These are phyloP conservation scores for Amaurobius ferox DNA, from an alignment of 2,888 invertebrate species.

Conservation along the genomic window DNA sequence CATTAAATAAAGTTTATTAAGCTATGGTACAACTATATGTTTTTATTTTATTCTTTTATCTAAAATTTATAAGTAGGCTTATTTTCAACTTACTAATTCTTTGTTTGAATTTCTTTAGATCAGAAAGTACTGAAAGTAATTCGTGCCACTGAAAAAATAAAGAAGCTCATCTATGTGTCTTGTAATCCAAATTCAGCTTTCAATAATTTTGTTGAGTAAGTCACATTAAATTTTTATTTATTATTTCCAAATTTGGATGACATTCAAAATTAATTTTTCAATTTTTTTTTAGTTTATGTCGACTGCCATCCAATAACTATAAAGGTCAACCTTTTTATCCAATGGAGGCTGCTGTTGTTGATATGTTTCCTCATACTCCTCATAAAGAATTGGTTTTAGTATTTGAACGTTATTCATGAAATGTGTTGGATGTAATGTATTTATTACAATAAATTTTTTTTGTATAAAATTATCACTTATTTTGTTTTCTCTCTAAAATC, in stretches of 20 bases:
- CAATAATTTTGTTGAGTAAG: slow-evolving; percentile 87
- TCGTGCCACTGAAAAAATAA: slow-evolving; percentile 80
- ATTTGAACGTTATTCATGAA: slow-evolving; percentile 82
- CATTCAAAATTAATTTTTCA: neutral
- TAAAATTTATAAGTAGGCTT: no score
- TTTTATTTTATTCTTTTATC: no score
- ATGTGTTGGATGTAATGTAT: neutral
- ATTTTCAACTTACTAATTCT: no score
- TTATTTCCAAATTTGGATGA: slow-evolving; percentile 11
- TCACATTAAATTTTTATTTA: slow-evolving; percentile 24
- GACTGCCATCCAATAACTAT: slow-evolving; percentile 89
- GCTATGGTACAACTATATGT: no score
- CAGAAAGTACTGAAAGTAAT: slow-evolving; percentile 71
- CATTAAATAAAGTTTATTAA: no score
- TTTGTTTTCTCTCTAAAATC: slow-evolving; percentile 77
- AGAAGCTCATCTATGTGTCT: slow-evolving; percentile 91
- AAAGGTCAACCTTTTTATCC: slow-evolving; percentile 90
- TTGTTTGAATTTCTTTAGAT: slow-evolving; percentile 65
- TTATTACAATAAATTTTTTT: no score
- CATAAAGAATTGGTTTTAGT: slow-evolving; percentile 93
- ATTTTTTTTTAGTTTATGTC: slow-evolving; percentile 80
- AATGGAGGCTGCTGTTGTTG: slow-evolving; percentile 89
- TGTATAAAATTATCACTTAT: no score
- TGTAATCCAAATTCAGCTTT: slow-evolving; percentile 91
- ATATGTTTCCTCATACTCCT: slow-evolving; percentile 96